Base-by-base conservation (phyloP, 2,888 invertebrate genomes). In the Hypena proboscidalis region DNA sequence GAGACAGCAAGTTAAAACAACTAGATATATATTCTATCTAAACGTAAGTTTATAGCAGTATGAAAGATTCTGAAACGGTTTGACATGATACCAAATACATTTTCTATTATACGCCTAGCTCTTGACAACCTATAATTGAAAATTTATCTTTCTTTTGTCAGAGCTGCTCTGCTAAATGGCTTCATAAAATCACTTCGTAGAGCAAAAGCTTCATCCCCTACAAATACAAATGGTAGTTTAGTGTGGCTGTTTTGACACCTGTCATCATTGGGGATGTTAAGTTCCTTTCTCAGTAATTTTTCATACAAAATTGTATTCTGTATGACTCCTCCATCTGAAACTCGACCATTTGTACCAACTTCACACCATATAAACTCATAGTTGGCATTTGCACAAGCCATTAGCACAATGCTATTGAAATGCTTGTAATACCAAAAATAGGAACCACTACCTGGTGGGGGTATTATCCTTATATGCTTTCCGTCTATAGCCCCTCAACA, bases 341-440 rank as follows among this genome's bases (percentile, higher is more conserved):
- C 32, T 43, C 41, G 32, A 5, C 40, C 50, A 42, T 38, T 51
- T 31, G 35, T 38, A 27, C 50, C 50, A 46, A 30, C 37, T 38
- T 53, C 45, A 32, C 37, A 41, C 45, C 44, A 48, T 35, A 45
- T 36, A 37, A 53, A 35, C 45, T 48, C 45, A 20, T 49, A 53
- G 44, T 53, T 49, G 21, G 53, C 45, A 48, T 53, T 48, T 23
- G 45, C 53, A 30, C 41, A 45, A n/a, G 48, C 53, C 45, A 49
- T 46, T 1, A 42, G 32, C 9, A 47, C 47, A 40, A 43, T 37
- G 22, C 46, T 50, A 33, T 27, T 15, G 21, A 37, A 37, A 19
- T 42, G 27, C 20, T 49, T 49, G 20, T n/a, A n/a, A 23, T 45
- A 32, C 11, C 14, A 43, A 37, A 32, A 45, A 30, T 22, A 29